A percentile compares a stretch with the other conserved stretches of the same genome.
phyloP scores from a whole-genome alignment of 2,113 vertebrate species.

The Todiramphus saurophagus region DNA sequence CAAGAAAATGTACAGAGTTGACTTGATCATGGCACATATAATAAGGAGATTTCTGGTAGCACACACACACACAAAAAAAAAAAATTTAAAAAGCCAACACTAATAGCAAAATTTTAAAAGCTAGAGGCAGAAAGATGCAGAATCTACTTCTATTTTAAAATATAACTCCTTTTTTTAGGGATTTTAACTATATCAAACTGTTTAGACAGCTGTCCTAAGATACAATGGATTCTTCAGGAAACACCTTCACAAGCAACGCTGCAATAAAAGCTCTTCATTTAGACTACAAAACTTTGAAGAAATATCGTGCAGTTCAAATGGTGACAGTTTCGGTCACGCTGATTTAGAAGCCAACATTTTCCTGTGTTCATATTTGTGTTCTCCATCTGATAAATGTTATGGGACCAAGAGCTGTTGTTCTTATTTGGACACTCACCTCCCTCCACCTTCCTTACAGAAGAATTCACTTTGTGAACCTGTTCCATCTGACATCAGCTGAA shows the following conservation, averaged over 20 bases:
- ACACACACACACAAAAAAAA: neutral
- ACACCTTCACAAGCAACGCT: neutral
- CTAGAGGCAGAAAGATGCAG: neutral
- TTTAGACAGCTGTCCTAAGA: neutral
- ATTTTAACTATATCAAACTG: neutral
- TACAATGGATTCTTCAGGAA: neutral
- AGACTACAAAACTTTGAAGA: neutral
- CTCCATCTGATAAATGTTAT: rapidly evolving
- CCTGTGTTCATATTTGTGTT: neutral
- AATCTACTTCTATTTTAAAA: neutral
- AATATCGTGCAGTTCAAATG: neutral
- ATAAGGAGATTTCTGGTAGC: neutral
- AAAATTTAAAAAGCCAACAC: no score
- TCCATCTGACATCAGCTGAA: neutral
- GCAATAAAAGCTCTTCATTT: neutral
- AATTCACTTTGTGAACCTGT: neutral
- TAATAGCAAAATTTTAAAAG: neutral
- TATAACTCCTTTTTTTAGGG: neutral
- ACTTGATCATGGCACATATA: neutral
- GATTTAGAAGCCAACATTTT: neutral
- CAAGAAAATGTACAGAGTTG: neutral
- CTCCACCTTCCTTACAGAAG: neutral
- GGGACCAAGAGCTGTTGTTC: neutral
- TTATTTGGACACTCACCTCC: neutral
- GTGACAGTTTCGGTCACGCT: neutral